Evolutionary conservation across 2,113 vertebrate species (phyloP), one percentile per base, ranked within the genome.

Genomic region (Proterorhinus semilunaris): DNA sequence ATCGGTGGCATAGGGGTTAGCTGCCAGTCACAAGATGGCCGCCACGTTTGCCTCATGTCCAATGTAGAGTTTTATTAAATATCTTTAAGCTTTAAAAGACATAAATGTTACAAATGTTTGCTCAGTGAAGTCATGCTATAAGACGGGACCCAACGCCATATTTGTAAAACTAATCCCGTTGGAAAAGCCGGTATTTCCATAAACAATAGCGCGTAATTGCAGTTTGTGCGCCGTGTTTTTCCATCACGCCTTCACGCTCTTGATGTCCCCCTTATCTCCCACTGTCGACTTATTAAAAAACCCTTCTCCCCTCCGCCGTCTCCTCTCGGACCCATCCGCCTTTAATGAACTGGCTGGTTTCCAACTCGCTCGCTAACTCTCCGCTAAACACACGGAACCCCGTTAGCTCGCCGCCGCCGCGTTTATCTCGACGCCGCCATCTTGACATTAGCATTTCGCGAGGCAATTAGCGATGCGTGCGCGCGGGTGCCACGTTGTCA

Each of bases 371-470:
- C 27, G 17, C 78, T 72, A 70, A 80, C 78, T 72, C 79, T 87
- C 72, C 68, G 83, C 79, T 86, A 83, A 82, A 85, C 79, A 83
- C 54, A 0, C 69, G 73, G 72, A 87, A 3, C 27, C 62, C 81
- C 82, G 85, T 88, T 88, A 86, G 75, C 21, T 78, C 45, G 21
- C 27, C 27, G 4, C 27, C 27, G 27, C 27, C 7, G 80, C 79
- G 76, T 82, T 80, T 82, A 84, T 86, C 87, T 76, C 63, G 67
- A 51, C 71, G 68, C 76, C 52, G 61, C 52, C 86, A 72, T 85
- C 80, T 81, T 81, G 80, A 83, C 83, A 87, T 74, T 10, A 85
- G 86, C 83, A 89, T 86, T 85, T 87, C 61, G 27, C 69, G 65
- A 85, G 72, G 78, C 85, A 85, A 87, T 86, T 87, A 87, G 82